These are phyloP conservation scores for Miltochrista miniata DNA, from an alignment of 2,888 invertebrate species.

Conservation along the genomic window DNA sequence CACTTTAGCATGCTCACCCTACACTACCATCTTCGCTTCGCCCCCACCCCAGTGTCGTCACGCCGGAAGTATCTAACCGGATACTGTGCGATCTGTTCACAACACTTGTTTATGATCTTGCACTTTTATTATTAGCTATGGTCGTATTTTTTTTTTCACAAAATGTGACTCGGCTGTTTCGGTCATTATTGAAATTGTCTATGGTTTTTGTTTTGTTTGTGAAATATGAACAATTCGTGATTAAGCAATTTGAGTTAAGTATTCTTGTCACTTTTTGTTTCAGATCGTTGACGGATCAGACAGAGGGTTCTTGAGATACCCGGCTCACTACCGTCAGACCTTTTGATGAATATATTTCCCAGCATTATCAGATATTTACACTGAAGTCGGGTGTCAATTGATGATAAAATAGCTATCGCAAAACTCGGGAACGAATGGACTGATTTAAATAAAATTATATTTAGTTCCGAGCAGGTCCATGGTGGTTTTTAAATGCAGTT, in stretches of 20 bases:
- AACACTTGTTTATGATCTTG: slow-evolving; percentile 18
- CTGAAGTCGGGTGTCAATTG: no score
- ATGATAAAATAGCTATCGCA: no score
- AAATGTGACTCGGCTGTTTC: slow-evolving; percentile 6
- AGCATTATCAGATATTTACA: no score
- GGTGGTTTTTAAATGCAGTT: no score
- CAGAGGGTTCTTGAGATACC: no score
- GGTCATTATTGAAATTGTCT: not conserved
- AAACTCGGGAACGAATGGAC: no score
- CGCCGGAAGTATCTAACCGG: slow-evolving; percentile 56
- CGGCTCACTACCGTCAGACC: no score
- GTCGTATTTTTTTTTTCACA: slow-evolving; percentile 10
- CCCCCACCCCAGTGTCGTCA: slow-evolving; percentile 43
- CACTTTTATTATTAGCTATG: slow-evolving; percentile 19
- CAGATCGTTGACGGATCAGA: no score
- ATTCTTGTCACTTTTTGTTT: not conserved
- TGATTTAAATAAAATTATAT: no score
- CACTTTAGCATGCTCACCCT: slow-evolving; percentile 7
- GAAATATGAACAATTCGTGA: not conserved
- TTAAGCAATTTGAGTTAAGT: not conserved
- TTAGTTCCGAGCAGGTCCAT: no score
- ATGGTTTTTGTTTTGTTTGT: not conserved
- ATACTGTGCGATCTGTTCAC: slow-evolving; percentile 47
- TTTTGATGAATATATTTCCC: no score
- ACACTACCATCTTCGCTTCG: slow-evolving; percentile 9